phyloP scores from a whole-genome alignment of 2,797 vertebrate species.

The Lindbergichthys nudifrons region DNA sequence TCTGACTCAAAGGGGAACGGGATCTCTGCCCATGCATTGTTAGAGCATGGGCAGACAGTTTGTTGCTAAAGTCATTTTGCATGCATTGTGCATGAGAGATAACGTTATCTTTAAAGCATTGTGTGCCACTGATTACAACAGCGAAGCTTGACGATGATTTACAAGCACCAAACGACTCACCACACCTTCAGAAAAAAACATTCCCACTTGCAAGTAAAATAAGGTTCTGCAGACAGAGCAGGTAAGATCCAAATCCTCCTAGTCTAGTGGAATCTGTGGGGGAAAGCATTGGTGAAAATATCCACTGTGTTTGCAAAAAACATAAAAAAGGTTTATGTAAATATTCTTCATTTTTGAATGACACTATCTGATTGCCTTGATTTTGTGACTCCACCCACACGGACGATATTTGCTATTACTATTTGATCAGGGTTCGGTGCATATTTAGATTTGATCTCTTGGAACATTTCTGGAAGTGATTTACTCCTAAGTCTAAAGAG shows the following conservation, averaged over 20 bases:
- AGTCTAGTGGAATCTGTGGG: not conserved
- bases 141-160: slow-evolving; percentile 16
- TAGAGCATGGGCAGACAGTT: slow-evolving; percentile 22
- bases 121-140: slow-evolving; percentile 15
- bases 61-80: not conserved
- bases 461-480: slow-evolving; percentile 1
- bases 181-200: slow-evolving; percentile 3
- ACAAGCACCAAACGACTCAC: not conserved
- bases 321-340: too few relatives aligned
- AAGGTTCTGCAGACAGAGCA: not conserved
- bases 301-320: too few relatives aligned
- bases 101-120: slow-evolving; percentile 19
- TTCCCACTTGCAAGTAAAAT: not conserved
- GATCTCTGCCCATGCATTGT: not conserved
- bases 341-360: not conserved
- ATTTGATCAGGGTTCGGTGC: slow-evolving; percentile 20
- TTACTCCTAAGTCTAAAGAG: not conserved
- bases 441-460: slow-evolving; percentile 2
- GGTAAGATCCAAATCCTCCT: not conserved
- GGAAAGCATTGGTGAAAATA: too few relatives aligned
- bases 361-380: not conserved
- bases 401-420: not conserved
- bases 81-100: slow-evolving; percentile 30
- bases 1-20: not conserved
- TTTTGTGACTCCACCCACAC: not conserved